These are phyloP conservation scores for Coilia nasus DNA, from an alignment of 2,797 vertebrate genomes.

Conservation along the genomic window DNA sequence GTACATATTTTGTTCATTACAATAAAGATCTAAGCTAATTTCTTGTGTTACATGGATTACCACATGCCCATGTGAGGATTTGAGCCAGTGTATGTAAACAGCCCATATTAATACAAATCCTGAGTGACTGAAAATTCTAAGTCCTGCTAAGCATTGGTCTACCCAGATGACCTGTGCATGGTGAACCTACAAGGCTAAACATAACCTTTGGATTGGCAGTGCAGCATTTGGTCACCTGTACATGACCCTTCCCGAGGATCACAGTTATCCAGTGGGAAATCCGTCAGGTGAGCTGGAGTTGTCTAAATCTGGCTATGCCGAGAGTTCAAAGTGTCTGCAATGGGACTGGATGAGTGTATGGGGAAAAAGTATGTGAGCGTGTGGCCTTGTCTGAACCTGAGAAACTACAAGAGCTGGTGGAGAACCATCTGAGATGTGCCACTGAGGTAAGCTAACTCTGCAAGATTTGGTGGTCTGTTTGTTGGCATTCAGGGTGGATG, in stretches of 20 bases:
- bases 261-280: slow-evolving; percentile 21
- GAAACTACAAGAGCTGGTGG: neutral
- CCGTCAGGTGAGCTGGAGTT: slow-evolving; percentile 10
- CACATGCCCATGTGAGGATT: neutral
- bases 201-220: slow-evolving; percentile 27
- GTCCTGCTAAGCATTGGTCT: neutral
- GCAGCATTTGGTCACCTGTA: slow-evolving; percentile 10
- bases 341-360: neutral
- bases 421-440: no score
- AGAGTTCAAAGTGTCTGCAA: neutral
- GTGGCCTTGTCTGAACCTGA: neutral
- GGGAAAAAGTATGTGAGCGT: neutral
- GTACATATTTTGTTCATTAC: no score
- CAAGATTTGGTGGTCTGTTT: no score
- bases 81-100: neutral
- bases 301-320: neutral
- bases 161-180: no score
- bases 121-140: neutral
- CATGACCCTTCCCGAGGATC: slow-evolving; percentile 24
- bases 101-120: neutral
- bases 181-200: neutral
- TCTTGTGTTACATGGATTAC: neutral
- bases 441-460: no score
- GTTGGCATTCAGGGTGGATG: no score
- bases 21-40: no score